phyloP scores from a whole-genome alignment of 2,113 vertebrate species.

The Todiramphus saurophagus region DNA sequence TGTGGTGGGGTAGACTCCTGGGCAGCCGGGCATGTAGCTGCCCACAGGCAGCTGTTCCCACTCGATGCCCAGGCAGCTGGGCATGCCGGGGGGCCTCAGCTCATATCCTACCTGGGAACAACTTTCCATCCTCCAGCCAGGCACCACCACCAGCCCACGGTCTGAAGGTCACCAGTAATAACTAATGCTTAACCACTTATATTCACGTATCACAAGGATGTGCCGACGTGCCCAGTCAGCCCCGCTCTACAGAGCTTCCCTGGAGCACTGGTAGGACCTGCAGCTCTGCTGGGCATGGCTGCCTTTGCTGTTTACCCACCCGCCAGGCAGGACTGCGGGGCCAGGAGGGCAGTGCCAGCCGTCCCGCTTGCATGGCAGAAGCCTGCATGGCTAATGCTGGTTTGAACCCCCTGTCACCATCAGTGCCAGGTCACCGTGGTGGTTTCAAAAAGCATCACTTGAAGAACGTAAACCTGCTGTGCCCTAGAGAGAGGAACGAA shows the following conservation, averaged over 20 bases:
- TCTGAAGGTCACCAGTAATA: neutral
- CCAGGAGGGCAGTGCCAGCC: neutral
- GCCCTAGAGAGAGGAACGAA: neutral
- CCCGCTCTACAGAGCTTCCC: conserved; percentile 46
- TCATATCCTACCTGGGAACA: fast-evolving
- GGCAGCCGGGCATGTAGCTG: fast-evolving
- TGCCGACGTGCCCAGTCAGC: conserved; percentile 30
- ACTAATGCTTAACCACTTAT: conserved; percentile 16
- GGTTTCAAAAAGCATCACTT: fast-evolving
- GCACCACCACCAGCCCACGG: fast-evolving
- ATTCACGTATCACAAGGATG: neutral
- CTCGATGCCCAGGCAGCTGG: neutral
- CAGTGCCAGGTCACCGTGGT: neutral
- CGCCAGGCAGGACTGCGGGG: neutral
- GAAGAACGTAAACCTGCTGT: neutral
- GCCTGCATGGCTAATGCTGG: conserved; percentile 37
- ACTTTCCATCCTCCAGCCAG: neutral
- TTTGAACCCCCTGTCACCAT: neutral
- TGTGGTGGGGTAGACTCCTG: neutral
- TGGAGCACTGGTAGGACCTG: conserved; percentile 42
- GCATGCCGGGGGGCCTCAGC: fast-evolving
- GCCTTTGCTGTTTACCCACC: neutral
- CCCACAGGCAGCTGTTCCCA: no score
- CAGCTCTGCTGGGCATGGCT: neutral
- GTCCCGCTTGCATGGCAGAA: neutral